Evolutionary conservation across 2,113 vertebrate species (phyloP).

Genomic region (Pelodiscus sinensis): DNA sequence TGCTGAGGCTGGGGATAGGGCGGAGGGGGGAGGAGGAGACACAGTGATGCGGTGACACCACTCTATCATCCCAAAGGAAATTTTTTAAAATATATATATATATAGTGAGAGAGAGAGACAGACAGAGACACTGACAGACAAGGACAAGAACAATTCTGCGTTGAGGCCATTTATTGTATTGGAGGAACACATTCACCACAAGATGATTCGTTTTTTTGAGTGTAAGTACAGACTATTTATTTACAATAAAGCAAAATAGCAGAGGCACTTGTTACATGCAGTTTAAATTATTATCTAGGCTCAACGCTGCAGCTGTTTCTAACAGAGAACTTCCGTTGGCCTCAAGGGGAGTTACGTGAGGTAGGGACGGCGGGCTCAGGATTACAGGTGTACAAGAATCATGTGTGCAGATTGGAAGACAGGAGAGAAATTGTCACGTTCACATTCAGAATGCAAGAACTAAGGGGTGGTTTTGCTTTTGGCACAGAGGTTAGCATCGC

Average conservation of each 20-base stretch:
- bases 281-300: conserved; percentile 24
- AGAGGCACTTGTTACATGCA: conserved; percentile 76
- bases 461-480: not conserved
- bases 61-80: too few relatives aligned
- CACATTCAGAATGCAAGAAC: not conserved
- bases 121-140: too few relatives aligned
- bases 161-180: conserved; percentile 64
- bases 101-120: too few relatives aligned
- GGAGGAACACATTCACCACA: conserved; percentile 57
- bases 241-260: conserved; percentile 45
- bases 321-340: not conserved
- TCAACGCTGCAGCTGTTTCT: not conserved
- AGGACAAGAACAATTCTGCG: not conserved
- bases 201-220: conserved; percentile 33
- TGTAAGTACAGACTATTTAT: conserved; percentile 33
- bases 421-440: not conserved
- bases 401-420: not conserved
- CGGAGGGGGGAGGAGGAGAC: too few relatives aligned
- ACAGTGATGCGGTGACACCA: too few relatives aligned
- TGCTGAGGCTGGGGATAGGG: too few relatives aligned
- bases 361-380: rapidly evolving
- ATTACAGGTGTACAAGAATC: rapidly evolving
- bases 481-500: conserved; percentile 27
- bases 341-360: rapidly evolving
- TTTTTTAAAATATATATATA: too few relatives aligned